Evolutionary conservation across 1,140 invertebrate species (phyloP).

Genomic region (Panagrolaimus sp.): DNA sequence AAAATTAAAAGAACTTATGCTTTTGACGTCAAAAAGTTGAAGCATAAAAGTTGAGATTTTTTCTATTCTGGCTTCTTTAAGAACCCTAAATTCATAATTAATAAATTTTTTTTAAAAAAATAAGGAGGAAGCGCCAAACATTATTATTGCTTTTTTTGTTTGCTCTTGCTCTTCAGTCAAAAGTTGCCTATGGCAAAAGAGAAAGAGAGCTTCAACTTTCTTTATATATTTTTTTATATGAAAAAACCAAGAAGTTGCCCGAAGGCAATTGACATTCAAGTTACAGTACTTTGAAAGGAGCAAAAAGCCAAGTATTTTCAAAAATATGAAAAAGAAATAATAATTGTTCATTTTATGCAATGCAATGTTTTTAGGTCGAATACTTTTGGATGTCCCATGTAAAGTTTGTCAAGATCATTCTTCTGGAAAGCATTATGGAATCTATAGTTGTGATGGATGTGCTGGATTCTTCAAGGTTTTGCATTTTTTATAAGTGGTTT

Average conservation of each 20-base stretch:
- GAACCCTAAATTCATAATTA: too few species aligned
- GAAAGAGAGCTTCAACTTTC: too few species aligned
- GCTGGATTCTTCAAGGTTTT: slow-evolving; percentile 57
- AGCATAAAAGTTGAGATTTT: too few species aligned
- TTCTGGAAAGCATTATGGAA: slow-evolving; percentile 97
- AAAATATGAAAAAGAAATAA: too few species aligned
- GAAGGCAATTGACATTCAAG: slow-evolving; percentile 1
- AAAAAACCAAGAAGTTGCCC: slow-evolving; percentile 14
- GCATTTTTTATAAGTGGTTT: background rate
- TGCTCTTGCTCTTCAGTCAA: too few species aligned
- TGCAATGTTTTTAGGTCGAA: slow-evolving; percentile 71
- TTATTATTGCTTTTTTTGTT: too few species aligned
- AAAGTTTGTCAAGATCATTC: slow-evolving; percentile 95
- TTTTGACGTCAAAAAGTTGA: too few species aligned
- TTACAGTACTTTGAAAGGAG: slow-evolving; percentile 2
- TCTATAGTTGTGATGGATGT: slow-evolving; percentile 75
- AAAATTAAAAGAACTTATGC: too few species aligned
- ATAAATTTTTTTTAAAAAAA: too few species aligned
- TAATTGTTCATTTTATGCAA: background rate
- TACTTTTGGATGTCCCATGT: slow-evolving; percentile 92
- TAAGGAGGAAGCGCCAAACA: too few species aligned
- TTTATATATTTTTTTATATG: background rate
- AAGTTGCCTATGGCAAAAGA: too few species aligned
- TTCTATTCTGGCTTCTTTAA: too few species aligned
- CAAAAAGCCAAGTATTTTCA: slow-evolving; percentile 3